Evolutionary conservation across 2,113 vertebrate species (phyloP).

Genomic region (Ageneiosus marmoratus): DNA sequence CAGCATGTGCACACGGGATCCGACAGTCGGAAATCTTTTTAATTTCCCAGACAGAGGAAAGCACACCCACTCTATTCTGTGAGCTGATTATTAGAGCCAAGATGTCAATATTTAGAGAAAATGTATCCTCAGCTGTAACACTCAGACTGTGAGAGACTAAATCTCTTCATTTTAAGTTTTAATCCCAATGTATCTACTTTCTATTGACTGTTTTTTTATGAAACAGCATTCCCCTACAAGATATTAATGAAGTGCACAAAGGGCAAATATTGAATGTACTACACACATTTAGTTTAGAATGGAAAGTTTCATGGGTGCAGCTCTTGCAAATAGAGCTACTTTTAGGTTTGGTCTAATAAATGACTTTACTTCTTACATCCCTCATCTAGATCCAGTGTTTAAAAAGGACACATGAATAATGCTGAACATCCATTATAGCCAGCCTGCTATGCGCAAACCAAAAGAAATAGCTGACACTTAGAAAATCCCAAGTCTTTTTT

Average conservation of each 20-base stretch:
- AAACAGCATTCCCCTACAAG: not conserved
- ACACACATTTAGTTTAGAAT: not conserved
- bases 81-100: not conserved
- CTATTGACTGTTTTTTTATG: not conserved
- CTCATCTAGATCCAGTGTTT: not conserved
- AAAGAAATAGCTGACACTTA: not conserved
- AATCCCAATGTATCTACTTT: not conserved
- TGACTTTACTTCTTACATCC: not conserved
- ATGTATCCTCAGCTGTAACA: slow-evolving; percentile 2
- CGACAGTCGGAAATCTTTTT: not conserved
- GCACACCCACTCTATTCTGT: not conserved
- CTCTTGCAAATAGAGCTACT: not conserved
- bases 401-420: not conserved
- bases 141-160: not conserved
- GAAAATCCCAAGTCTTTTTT: not conserved
- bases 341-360: not conserved
- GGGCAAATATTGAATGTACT: not conserved
- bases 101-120: not conserved
- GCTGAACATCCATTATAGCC: not conserved
- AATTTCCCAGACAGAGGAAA: not conserved
- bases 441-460: not conserved
- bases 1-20: not conserved
- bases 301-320: not conserved
- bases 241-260: not conserved
- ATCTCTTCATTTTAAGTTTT: not conserved